Evolutionary conservation across 2,113 vertebrate species (phyloP), one percentile per base, ranked within the genome.

Genomic region (Actinemys pallida): DNA sequence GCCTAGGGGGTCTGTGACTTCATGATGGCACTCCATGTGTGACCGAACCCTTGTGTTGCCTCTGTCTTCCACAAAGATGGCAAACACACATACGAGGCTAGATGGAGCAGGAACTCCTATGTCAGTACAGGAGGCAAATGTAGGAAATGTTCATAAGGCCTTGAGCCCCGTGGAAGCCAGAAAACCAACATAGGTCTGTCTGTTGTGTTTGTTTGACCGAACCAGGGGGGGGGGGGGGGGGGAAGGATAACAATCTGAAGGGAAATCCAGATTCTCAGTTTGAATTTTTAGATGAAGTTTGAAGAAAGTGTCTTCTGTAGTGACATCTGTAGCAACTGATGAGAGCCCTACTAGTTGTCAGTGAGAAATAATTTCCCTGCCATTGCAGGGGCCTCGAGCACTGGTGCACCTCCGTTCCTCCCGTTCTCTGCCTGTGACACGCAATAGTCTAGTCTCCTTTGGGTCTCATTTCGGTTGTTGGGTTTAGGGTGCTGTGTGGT

Each of bases 231-330:
- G 39, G 39, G 39, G 39, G 39, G 78, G 53, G 39, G 39, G 50
- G 65, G 17, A 20, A 72, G 65, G 65, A 5, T 72, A 39, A 42
- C 75, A 90, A 54, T 39, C 10, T 17, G 50, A 47, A 89, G 35
- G 65, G n/a, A 72, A 72, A 72, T 22, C 65, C 75, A 78, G 42
- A 78, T 78, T 47, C 20, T 76, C 75, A 7, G 7, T 45, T 78
- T 47, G 75, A 27, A 14, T 47, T 47, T 47, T 47, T 78, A 47
- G 25, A 75, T 86, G 42, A 54, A 9, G 56, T 53, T 75, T 27
- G 79, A 8, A 25, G 1, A 84, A 78, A 1, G 1, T 4, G 5
- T 39, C 9, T 1, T 0, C 25, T 14, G 75, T 25, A 25, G 42
- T 16, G 42, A 76, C 25, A 24, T 12, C 5, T 24, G 11, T 42